Conservation (phyloP, 2,888 invertebrate species). For the Willowsia nigromaculata region DNA sequence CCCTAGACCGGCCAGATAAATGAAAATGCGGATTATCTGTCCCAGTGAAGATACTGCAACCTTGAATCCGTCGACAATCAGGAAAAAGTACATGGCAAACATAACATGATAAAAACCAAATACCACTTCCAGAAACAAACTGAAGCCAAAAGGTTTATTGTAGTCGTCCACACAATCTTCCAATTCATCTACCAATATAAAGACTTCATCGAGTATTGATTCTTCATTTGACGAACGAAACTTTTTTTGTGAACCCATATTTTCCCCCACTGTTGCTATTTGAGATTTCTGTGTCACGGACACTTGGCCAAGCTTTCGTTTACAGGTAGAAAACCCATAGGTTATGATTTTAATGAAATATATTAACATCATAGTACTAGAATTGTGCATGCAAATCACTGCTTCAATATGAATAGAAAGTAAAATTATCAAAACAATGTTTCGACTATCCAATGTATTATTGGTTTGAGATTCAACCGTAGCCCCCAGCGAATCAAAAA, state of each 20-base stretch:
- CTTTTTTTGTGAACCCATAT: too few species aligned
- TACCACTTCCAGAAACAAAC: slow-evolving; percentile 27
- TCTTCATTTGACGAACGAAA: not conserved
- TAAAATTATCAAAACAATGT: not conserved
- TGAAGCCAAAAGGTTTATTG: slow-evolving; percentile 24
- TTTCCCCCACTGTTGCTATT: too few species aligned
- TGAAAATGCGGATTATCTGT: slow-evolving; percentile 28
- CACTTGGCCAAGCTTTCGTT: not conserved
- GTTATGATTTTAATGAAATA: slow-evolving; percentile 44
- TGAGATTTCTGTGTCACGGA: not conserved
- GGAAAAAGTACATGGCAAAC: slow-evolving; percentile 46
- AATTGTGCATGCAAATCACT: slow-evolving; percentile 34
- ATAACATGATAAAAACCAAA: slow-evolving; percentile 30
- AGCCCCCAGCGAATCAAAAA: not conserved
- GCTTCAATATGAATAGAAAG: not conserved
- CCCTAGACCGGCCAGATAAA: not conserved
- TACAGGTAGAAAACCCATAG: not conserved
- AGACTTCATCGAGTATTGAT: not conserved
- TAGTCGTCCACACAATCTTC: slow-evolving; percentile 3
- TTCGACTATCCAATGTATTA: too few species aligned
- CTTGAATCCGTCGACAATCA: not conserved
- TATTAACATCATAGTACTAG: slow-evolving; percentile 25
- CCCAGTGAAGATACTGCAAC: slow-evolving; percentile 6
- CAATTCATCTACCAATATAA: slow-evolving; percentile 14
- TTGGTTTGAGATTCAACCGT: not conserved